Evolutionary conservation across 2,888 invertebrate species (phyloP), one percentile per base, ranked within the genome.

Genomic region (Rhagophthalmus giganteus): DNA sequence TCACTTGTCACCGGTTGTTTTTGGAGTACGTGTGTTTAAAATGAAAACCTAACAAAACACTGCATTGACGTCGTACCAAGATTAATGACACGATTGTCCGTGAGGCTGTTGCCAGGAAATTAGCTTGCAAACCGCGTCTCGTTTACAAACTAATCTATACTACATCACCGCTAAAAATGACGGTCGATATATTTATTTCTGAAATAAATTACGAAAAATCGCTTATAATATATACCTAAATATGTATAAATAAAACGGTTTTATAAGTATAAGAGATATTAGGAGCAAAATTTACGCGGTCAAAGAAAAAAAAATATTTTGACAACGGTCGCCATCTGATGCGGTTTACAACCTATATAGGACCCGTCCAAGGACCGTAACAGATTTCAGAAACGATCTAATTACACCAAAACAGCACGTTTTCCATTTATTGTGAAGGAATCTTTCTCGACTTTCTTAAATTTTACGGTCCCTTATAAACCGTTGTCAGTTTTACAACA

Each of bases 1-100:
- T 71, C 71, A 70, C 68, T 70, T 70, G 70, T 70, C 70, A 71
- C 68, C 69, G 69, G 67, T 66, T 66, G 68, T 67, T 68, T 67
- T 68, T 64, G 65, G 59, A 56, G 59, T 64, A 59, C 64, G 65
- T 68, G 65, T 67, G 66, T 68, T 68, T 66, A 65, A 67, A 67
- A 64, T 59, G 61, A 58, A 54, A 59, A 57, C 58, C 60, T 58
- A 67, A 70, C 70, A 71, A 71, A 70, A 70, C 69, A 64, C 53
- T 62, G 63, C 66, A 69, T 70, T 70, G 66, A 70, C 62, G 69
- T 67, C 66, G 64, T 57, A 63, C 64, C 64, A 69, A 72, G 72
- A 72, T 72, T 71, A 69, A 71, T 72, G 70, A 69, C 64, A 62
- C 59, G 72, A 70, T 71, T 70, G 69, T 69, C 65, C 66, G 62